These are phyloP conservation scores for Steatornis caripensis DNA, from an alignment of 2,113 vertebrate species.

Conservation along the genomic window DNA sequence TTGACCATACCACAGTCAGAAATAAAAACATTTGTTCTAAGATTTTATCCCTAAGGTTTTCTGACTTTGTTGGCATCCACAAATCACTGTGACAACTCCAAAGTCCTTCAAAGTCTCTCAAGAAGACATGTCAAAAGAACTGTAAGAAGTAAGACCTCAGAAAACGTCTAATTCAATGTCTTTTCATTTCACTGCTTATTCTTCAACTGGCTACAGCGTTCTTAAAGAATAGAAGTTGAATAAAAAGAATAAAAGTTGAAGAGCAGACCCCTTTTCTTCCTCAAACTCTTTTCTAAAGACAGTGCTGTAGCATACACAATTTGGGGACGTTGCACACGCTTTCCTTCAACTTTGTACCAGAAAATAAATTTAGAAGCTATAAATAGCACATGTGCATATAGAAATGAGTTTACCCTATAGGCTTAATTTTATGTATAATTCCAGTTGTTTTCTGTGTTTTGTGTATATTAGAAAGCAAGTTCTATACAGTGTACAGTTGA, in stretches of 20 bases:
- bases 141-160: background rate
- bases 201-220: background rate
- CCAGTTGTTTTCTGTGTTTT: background rate
- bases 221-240: background rate
- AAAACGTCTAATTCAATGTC: background rate
- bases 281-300: background rate
- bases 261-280: background rate
- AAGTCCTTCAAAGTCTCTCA: background rate
- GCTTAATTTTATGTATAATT: background rate
- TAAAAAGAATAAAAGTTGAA: background rate
- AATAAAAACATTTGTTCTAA: conserved; percentile 17
- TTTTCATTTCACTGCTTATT: conserved; percentile 7
- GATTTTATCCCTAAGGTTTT: conserved; percentile 8
- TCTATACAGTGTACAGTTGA: accelerated
- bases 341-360: background rate
- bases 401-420: background rate
- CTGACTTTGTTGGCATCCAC: background rate
- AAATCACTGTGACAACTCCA: conserved; percentile 2
- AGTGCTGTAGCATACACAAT: background rate
- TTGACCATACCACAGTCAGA: background rate
- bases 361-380: background rate
- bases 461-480: background rate
- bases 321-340: background rate
- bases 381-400: background rate
- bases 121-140: conserved; percentile 3